Evolutionary conservation across 1,140 invertebrate genomes (phyloP).

Genomic region (Ostrea edulis): DNA sequence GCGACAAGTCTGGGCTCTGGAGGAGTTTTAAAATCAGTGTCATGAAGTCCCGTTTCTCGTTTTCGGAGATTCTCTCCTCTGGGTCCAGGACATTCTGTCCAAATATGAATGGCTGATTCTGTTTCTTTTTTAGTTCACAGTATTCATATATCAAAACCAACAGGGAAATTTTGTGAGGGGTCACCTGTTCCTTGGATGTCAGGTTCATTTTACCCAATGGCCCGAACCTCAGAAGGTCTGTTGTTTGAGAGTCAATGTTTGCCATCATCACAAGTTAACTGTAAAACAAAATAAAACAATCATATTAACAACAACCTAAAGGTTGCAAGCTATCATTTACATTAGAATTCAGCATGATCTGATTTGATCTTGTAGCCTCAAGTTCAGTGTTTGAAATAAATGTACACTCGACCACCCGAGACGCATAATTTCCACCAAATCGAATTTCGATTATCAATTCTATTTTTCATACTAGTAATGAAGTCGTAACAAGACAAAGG

Average conservation of each 20-base stretch:
- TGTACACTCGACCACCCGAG: too few species aligned
- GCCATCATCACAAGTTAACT: slow-evolving; percentile 17
- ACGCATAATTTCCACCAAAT: too few species aligned
- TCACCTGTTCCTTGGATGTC: slow-evolving; percentile 71
- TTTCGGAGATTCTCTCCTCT: slow-evolving; percentile 63
- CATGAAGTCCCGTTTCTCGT: slow-evolving; percentile 74
- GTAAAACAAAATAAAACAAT: neutral
- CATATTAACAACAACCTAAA: too few species aligned
- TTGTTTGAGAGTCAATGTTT: slow-evolving; percentile 36
- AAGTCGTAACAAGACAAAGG: too few species aligned
- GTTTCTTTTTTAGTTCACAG: slow-evolving; percentile 60
- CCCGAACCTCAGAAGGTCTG: slow-evolving; percentile 62
- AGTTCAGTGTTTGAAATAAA: too few species aligned
- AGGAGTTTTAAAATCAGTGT: slow-evolving; percentile 74
- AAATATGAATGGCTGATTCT: slow-evolving; percentile 12
- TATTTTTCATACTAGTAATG: too few species aligned
- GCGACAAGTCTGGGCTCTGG: slow-evolving; percentile 83
- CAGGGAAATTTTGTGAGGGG: slow-evolving; percentile 76
- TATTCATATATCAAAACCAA: slow-evolving; percentile 75
- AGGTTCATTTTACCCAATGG: slow-evolving; percentile 58
- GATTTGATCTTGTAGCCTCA: too few species aligned
- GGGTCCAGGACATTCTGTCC: slow-evolving; percentile 7
- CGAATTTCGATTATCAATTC: too few species aligned
- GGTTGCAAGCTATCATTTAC: too few species aligned
- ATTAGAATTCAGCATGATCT: too few species aligned